Evolutionary conservation across 2,797 vertebrate species (phyloP), one percentile per base, ranked within the genome.

Genomic region (Borostomias antarcticus): DNA sequence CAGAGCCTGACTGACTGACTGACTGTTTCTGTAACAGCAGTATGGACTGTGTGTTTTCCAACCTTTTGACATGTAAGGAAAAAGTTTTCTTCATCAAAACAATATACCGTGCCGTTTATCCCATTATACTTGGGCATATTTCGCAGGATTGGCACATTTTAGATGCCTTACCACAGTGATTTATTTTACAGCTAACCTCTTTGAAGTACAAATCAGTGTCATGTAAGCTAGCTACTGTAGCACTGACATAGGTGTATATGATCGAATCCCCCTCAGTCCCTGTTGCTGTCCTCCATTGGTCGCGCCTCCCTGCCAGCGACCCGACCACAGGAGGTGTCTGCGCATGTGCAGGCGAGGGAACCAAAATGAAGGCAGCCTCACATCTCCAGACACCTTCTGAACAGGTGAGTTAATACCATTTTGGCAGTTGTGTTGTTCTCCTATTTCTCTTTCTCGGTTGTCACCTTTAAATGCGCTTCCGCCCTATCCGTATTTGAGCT

Each of bases 321-420:
- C 11, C 64, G 0, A 19, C 30, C 48, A 58, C 25, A 25, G 50
- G 32, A 32, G 5, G 0, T 37, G 15, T 82, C 43, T 84, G 86
- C 90, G 89, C 90, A 90, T 89, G 90, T 79, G 0, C 77, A 45
- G 40, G 15, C n/a, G 45, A 72, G 58, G 13, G 68, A 53, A 70
- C 64, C 72, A 56, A 63, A 73, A 67, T 67, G 76, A 83, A 52
- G 2, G 50, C 72, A 5, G 78, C 78, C 45, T 64, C 70, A 45
- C 69, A 81, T 86, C 84, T 89, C 54, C 78, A 87, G 85, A 83
- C 86, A 59, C 79, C 75, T 78, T 45, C 40, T 45, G 40, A 45
- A 45, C 40, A 45, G 40, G 40, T 45, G 9, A 45, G 40, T 45
- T 4, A 3, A 45, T 17, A n/a, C 40, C 21, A 1, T 8, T 1